Evolutionary conservation across 2,888 invertebrate genomes (phyloP).

Genomic region (Monopis laevigella): DNA sequence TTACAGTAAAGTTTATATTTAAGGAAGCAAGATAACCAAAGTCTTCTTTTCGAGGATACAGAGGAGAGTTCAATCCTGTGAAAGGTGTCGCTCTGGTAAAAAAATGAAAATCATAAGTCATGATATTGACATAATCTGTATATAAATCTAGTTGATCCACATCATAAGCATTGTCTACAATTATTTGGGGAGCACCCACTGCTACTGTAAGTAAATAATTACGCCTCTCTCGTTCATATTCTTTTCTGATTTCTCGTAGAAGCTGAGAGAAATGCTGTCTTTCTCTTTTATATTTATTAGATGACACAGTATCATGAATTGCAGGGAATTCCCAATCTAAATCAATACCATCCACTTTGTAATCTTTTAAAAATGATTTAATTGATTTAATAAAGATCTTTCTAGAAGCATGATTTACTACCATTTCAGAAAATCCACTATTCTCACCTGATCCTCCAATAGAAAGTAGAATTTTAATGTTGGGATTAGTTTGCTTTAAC

Average conservation of each 20-base stretch:
- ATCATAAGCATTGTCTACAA: constrained; percentile 81
- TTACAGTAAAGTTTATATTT: constrained; percentile 83
- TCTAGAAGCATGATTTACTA: constrained; percentile 73
- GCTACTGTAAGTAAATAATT: constrained; percentile 77
- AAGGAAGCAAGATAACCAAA: constrained; percentile 72
- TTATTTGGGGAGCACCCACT: constrained; percentile 79
- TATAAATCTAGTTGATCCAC: constrained; percentile 80
- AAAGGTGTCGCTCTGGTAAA: constrained; percentile 80
- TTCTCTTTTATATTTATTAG: constrained; percentile 44
- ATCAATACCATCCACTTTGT: constrained; percentile 76
- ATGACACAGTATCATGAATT: constrained; percentile 34
- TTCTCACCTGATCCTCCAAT: constrained; percentile 72
- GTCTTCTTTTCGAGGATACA: constrained; percentile 71
- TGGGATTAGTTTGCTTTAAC: constrained; percentile 69
- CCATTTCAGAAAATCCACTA: constrained; percentile 77
- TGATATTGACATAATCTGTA: constrained; percentile 87
- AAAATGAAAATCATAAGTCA: constrained; percentile 92
- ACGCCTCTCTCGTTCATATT: constrained; percentile 68
- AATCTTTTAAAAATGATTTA: constrained; percentile 57
- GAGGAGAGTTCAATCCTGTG: constrained; percentile 86
- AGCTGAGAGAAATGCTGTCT: constrained; percentile 79
- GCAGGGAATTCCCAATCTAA: constrained; percentile 91
- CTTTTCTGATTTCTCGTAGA: constrained; percentile 75
- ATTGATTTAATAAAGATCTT: constrained; percentile 70
- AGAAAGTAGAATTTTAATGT: constrained; percentile 80